phyloP scores from a whole-genome alignment of 2,797 vertebrate species.

The Meda fulgida region DNA sequence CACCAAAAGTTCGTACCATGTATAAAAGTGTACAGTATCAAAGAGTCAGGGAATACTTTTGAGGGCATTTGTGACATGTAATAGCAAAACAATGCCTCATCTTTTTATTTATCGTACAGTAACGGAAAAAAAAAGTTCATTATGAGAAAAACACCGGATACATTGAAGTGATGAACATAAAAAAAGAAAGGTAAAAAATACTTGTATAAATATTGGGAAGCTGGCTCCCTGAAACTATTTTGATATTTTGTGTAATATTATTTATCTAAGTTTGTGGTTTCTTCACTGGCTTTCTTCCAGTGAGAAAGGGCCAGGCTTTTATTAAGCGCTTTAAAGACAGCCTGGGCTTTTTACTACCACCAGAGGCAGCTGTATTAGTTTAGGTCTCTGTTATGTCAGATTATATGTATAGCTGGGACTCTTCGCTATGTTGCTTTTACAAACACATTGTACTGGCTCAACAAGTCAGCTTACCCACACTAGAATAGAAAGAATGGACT shows the following conservation, averaged over 20 bases:
- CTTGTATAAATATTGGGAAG: constrained; percentile 83
- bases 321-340: constrained; percentile 48
- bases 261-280: constrained; percentile 85
- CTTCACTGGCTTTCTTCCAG: constrained; percentile 53
- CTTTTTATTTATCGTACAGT: constrained; percentile 85
- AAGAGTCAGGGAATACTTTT: constrained; percentile 78
- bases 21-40: constrained; percentile 76
- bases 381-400: constrained; percentile 42
- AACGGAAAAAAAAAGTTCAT: constrained; percentile 51
- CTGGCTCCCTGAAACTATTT: constrained; percentile 90
- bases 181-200: constrained; percentile 62
- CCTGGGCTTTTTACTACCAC: constrained; percentile 43
- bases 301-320: constrained; percentile 70
- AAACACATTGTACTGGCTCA: constrained; percentile 16
- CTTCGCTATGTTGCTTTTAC: constrained; percentile 24
- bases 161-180: constrained; percentile 56
- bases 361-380: constrained; percentile 50
- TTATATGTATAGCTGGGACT: constrained; percentile 35
- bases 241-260: constrained; percentile 92
- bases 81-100: constrained; percentile 75
- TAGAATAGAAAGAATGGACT: constrained; percentile 34
- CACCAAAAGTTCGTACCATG: constrained; percentile 67
- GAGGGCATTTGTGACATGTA: constrained; percentile 74
- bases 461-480: constrained; percentile 28
- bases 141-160: constrained; percentile 56